Evolutionary conservation across 2,113 vertebrate species (phyloP), one percentile per base, ranked within the genome.

Genomic region (Nicator chloris): DNA sequence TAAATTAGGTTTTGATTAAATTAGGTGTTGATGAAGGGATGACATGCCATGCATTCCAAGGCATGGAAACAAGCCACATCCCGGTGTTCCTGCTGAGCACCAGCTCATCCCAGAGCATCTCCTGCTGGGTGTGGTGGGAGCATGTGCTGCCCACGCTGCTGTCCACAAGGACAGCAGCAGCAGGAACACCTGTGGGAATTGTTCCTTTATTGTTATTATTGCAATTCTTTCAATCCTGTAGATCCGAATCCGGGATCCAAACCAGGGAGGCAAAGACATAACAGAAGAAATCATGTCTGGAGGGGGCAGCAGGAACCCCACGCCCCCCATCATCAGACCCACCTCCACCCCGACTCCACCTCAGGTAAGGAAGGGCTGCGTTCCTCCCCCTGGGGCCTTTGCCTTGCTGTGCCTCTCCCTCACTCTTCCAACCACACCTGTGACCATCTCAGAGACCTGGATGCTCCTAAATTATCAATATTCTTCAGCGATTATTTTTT

Each of bases 211-310:
- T 68, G 27, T 93, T 45, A 9, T 10, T 45, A 20, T 1, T 86
- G n/a, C 39, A n/a, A 0, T 70, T 19, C 33, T 78, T 53, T 92
- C 68, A 18, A 86, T 50, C 26, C 80, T 77, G 4, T 90, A 99
- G 99, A 99, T 99, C 98, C 98, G 99, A 96, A 99, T 99, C 97
- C 98, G 99, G 71, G 99, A 99, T 98, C 99, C 99, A 81, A 99
- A 99, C 97, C 99, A 99, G 96, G 99, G 99, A 40, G 99, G 99
- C 93, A 99, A 98, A 97, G 99, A 99, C 88, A 99, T 99, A 97
- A 99, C 99, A 6, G 99, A 99, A 91, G 99, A 99, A 97, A 99
- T 99, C 90, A 99, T 99, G 99, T 99, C 99, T n/a, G 98, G 98
- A 80, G 98, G 98, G 86, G 99, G 99, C 92, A 99, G 99, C 98